These are phyloP conservation scores for Trichonephila clavata DNA, from an alignment of 1,140 invertebrate genomes.

Conservation along the genomic window DNA sequence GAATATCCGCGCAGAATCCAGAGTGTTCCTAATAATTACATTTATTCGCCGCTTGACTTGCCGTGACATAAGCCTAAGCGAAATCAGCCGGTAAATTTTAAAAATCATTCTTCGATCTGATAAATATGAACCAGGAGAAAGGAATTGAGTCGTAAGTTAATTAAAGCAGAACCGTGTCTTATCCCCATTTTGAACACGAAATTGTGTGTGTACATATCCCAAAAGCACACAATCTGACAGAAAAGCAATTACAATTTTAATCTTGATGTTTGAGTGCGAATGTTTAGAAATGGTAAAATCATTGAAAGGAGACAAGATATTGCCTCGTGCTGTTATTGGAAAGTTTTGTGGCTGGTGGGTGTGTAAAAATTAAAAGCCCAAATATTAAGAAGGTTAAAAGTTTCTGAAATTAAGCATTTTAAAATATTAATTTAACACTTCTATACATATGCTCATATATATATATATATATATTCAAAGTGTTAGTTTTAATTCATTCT, in stretches of 20 bases:
- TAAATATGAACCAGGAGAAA: background rate
- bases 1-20: background rate
- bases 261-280: slow-evolving; percentile 26
- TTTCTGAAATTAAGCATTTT: no score
- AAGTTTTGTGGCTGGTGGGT: background rate
- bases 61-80: background rate
- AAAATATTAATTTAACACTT: no score
- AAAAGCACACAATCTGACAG: slow-evolving; percentile 22
- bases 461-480: no score
- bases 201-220: slow-evolving; percentile 1
- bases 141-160: slow-evolving; percentile 34
- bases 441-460: no score
- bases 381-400: no score
- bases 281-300: background rate
- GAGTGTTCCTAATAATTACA: background rate
- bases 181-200: no score
- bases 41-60: background rate
- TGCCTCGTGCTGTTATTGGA: background rate
- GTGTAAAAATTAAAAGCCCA: background rate
- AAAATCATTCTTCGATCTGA: background rate
- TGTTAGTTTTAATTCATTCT: no score
- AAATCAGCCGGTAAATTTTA: background rate
- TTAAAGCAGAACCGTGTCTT: slow-evolving; percentile 22
- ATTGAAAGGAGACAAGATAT: background rate
- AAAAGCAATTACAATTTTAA: slow-evolving; percentile 55